Conservation (phyloP, 2,797 vertebrate species). For the Gorsachius magnificus region DNA sequence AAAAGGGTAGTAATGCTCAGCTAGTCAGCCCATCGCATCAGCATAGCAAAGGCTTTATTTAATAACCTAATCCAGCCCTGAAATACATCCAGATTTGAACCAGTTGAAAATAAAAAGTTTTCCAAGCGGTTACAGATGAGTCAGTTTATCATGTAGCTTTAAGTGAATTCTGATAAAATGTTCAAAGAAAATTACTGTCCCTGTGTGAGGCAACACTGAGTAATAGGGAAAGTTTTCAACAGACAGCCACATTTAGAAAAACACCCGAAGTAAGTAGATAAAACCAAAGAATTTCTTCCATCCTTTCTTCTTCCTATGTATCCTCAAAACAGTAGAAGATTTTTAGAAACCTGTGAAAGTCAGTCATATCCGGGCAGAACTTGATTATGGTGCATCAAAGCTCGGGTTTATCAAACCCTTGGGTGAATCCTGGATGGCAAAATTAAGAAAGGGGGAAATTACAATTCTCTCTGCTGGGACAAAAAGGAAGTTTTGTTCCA, state of each 20-base stretch:
- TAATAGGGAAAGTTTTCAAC: constrained; percentile 31
- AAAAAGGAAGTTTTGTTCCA: neutral
- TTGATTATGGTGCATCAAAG: neutral
- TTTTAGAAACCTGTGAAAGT: neutral
- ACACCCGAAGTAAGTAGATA: neutral
- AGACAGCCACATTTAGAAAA: neutral
- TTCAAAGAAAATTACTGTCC: constrained; percentile 51
- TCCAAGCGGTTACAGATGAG: neutral
- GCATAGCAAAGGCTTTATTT: constrained; percentile 62
- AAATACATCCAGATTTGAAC: constrained; percentile 41
- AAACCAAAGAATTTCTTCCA: neutral
- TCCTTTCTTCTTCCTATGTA: neutral
- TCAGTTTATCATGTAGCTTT: constrained; percentile 50
- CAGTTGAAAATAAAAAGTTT: constrained; percentile 21
- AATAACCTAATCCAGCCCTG: constrained; percentile 47
- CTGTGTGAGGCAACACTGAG: constrained; percentile 48
- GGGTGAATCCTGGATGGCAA: neutral
- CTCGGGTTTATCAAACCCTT: neutral
- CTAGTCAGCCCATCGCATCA: constrained; percentile 37
- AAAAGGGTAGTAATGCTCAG: neutral
- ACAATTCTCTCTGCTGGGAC: neutral
- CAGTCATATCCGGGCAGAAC: neutral
- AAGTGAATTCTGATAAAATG: constrained; percentile 53
- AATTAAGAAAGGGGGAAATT: neutral
- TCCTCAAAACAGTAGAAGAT: neutral